phyloP scores from a whole-genome alignment of 1,140 invertebrate genomes.

The Zophobas atratus region DNA sequence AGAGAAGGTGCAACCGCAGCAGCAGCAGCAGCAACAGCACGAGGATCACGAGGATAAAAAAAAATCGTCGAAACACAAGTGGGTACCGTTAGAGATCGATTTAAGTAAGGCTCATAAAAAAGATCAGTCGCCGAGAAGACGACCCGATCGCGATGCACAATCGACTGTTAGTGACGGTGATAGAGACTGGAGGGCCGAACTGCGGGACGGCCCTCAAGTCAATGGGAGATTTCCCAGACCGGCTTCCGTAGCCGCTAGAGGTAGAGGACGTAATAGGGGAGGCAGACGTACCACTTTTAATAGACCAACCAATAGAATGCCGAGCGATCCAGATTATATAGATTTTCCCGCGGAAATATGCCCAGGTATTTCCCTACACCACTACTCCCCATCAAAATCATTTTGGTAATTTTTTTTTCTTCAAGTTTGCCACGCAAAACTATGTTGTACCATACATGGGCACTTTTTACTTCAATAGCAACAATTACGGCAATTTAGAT shows the following conservation, averaged over 20 bases:
- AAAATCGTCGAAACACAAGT: slow-evolving; percentile 78
- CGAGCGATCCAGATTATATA: slow-evolving; percentile 68
- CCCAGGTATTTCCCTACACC: slow-evolving; percentile 67
- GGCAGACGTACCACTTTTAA: slow-evolving; percentile 61
- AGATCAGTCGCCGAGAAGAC: slow-evolving; percentile 53
- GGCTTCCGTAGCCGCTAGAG: slow-evolving; percentile 58
- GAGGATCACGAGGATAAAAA: slow-evolving; percentile 60
- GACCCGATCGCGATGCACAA: slow-evolving; percentile 58
- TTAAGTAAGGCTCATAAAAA: slow-evolving; percentile 69
- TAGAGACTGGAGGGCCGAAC: slow-evolving; percentile 62
- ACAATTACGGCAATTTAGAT: slow-evolving; percentile 72
- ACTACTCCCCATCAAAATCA: slow-evolving; percentile 22
- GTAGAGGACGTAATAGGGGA: slow-evolving; percentile 60
- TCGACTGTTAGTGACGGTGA: slow-evolving; percentile 66
- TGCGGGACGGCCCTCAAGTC: slow-evolving; percentile 25
- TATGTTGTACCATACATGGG: slow-evolving; percentile 77
- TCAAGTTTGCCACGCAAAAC: slow-evolving; percentile 52
- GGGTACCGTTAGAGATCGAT: slow-evolving; percentile 84
- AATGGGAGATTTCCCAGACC: slow-evolving; percentile 55
- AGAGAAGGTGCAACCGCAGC: slow-evolving; percentile 44
- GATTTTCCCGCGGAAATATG: slow-evolving; percentile 71
- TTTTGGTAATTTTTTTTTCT: slow-evolving; percentile 47
- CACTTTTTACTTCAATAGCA: slow-evolving; percentile 73
- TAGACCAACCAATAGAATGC: slow-evolving; percentile 57
- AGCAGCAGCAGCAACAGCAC: slow-evolving; percentile 20